phyloP scores from a whole-genome alignment of 2,888 invertebrate genomes.

The Amblyjoppa fuscipennis region DNA sequence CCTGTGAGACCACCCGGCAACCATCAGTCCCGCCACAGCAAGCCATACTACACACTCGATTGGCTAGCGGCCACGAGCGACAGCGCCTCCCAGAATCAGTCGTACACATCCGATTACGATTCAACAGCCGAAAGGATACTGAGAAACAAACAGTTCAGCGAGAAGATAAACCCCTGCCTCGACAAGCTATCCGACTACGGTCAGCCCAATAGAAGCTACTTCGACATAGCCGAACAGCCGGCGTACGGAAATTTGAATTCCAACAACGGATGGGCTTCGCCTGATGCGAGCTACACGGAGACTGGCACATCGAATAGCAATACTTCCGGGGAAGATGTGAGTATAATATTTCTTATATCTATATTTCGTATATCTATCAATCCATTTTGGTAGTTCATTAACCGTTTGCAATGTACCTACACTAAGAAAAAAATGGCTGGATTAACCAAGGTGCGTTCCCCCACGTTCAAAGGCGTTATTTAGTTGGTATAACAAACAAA shows the following conservation, averaged over 20 bases:
- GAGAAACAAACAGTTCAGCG: slow-evolving; percentile 73
- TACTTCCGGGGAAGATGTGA: slow-evolving; percentile 50
- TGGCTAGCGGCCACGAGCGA: slow-evolving; percentile 41
- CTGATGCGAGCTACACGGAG: slow-evolving; percentile 52
- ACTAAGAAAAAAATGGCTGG: too few relatives aligned
- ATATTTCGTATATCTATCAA: neutral
- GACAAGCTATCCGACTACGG: slow-evolving; percentile 74
- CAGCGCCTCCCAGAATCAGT: slow-evolving; percentile 45
- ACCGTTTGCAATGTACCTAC: neutral
- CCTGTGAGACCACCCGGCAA: slow-evolving; percentile 73
- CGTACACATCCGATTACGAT: slow-evolving; percentile 71
- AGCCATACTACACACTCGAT: slow-evolving; percentile 71
- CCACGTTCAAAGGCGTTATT: too few relatives aligned
- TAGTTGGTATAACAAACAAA: too few relatives aligned
- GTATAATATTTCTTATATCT: slow-evolving; percentile 2
- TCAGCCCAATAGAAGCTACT: slow-evolving; percentile 30
- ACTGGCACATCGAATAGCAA: slow-evolving; percentile 50
- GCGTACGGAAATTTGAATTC: slow-evolving; percentile 28
- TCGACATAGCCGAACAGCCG: slow-evolving; percentile 34
- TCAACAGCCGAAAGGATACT: slow-evolving; percentile 74
- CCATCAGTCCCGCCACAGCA: slow-evolving; percentile 59
- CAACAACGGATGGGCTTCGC: slow-evolving; percentile 44
- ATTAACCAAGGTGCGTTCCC: too few relatives aligned
- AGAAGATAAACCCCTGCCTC: slow-evolving; percentile 75
- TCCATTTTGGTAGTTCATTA: neutral